These are phyloP conservation scores for Lepidurus couesii DNA, from an alignment of 1,140 invertebrate species.

Conservation along the genomic window DNA sequence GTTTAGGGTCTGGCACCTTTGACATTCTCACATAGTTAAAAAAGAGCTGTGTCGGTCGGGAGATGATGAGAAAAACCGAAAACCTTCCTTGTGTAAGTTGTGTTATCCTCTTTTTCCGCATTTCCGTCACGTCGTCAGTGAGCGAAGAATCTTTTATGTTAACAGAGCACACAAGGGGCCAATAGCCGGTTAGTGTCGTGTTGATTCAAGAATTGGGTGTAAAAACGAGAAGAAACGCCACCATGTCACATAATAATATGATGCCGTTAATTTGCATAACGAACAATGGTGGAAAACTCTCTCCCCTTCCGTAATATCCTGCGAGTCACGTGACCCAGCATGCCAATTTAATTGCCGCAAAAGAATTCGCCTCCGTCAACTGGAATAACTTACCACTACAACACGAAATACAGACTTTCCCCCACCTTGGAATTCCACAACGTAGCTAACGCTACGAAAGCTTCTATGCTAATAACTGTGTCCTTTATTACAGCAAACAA, in stretches of 20 bases:
- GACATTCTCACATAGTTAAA: not conserved
- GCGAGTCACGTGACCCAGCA: not conserved
- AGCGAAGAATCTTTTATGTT: not conserved
- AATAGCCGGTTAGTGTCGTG: not conserved
- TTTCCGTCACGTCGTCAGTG: not conserved
- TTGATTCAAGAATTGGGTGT: conserved; percentile 1
- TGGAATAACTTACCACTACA: not conserved
- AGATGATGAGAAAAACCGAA: not conserved
- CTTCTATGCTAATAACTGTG: not conserved
- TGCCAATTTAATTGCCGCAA: not conserved
- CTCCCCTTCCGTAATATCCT: not conserved
- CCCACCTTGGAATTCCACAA: too few relatives aligned
- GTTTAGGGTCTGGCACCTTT: conserved; percentile 9
- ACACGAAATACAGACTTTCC: too few relatives aligned
- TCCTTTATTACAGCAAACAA: not conserved
- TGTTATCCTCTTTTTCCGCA: not conserved
- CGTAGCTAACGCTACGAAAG: not conserved
- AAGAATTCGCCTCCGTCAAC: not conserved
- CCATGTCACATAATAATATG: not conserved
- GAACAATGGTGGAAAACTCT: not conserved
- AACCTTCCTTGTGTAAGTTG: too few relatives aligned
- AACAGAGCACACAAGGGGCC: not conserved
- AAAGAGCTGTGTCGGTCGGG: not conserved
- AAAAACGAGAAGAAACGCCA: not conserved
- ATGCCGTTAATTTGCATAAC: not conserved